Evolutionary conservation across 2,797 vertebrate genomes (phyloP), one percentile per base, ranked within the genome.

Genomic region (Myioborus melanocephalus): DNA sequence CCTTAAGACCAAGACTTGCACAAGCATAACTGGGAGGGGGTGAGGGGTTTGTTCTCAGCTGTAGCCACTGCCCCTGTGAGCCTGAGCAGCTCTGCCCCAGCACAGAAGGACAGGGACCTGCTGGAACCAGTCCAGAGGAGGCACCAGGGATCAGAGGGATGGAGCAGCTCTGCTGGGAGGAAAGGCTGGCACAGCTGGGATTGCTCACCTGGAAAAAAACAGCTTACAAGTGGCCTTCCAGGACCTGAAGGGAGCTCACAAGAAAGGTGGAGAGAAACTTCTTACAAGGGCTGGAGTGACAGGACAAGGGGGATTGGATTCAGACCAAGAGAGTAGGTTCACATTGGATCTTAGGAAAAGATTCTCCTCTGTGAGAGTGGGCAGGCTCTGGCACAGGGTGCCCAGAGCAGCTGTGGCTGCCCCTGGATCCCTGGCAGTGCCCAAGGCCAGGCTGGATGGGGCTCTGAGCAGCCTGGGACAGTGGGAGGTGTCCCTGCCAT

Each of bases 341-440:
- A 47, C 10, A 15, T 6, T 56, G 64, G 4, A 28, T 61, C 14
- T 37, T n/a, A 18, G 14, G 70, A 37, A 24, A 63, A 44, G 5
- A 12, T 8, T 11, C 23, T 50, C 13, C 26, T 8, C 28, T 64
- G 3, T 26, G 50, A 50, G 4, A 8, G 14, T 19, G n/a, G 6
- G 0, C 0, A 50, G n/a, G 28, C 44, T 44, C 32, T 76, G 49
- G 55, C 13, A 22, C 27, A 73, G n/a, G n/a, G 1, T 30, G 17
- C 46, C 53, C 60, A 83, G 35, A 44, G 37, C 2, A 64, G 28
- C 37, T 83, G n/a, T 15, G 44, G 28, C 43, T 77, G 24, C 20
- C 21, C 24, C 17, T 56, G 55, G 14, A 69, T 63, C n/a, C 43
- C 28, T 34, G 71, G 24, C 3, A 2, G 17, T 44, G 23, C 3